Conservation (phyloP, 2,888 invertebrate species). For the Phlogophora meticulosa region DNA sequence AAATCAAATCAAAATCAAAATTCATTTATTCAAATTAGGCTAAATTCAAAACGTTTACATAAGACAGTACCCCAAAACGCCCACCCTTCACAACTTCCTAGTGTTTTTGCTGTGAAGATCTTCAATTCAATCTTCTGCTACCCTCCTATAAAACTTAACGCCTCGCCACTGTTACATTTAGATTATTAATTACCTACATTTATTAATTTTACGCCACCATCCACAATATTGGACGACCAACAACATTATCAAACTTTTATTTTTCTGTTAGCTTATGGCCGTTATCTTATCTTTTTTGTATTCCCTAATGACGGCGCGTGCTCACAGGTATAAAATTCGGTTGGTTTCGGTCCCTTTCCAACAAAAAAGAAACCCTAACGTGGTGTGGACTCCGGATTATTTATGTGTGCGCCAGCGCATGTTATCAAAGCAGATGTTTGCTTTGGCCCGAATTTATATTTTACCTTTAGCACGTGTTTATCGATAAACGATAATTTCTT, state of each 20-base stretch:
- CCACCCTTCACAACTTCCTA: too few relatives aligned
- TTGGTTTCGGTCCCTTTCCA: conserved; percentile 68
- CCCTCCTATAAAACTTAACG: too few relatives aligned
- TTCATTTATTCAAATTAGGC: too few relatives aligned
- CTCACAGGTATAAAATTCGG: conserved; percentile 74
- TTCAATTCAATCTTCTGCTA: too few relatives aligned
- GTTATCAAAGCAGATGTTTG: conserved; percentile 74
- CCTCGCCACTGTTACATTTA: too few relatives aligned
- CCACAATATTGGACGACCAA: conserved; percentile 20
- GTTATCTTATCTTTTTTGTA: conserved; percentile 72
- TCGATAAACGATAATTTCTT: conserved; percentile 66
- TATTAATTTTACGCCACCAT: conserved; percentile 13
- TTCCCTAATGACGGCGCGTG: conserved; percentile 75
- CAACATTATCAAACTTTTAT: conserved; percentile 57
- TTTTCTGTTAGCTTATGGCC: conserved; percentile 66
- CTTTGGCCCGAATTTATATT: conserved; percentile 67
- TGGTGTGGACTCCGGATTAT: conserved; percentile 62
- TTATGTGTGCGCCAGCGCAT: conserved; percentile 66
- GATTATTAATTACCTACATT: conserved; percentile 4
- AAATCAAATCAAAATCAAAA: too few relatives aligned
- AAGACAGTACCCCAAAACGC: too few relatives aligned
- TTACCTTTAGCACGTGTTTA: conserved; percentile 67
- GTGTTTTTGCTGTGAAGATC: too few relatives aligned
- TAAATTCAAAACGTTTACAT: too few relatives aligned
- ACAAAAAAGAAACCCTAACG: conserved; percentile 45